Base-by-base conservation (phyloP, 2,113 vertebrate genomes). In the Dicerorhinus sumatrensis region DNA sequence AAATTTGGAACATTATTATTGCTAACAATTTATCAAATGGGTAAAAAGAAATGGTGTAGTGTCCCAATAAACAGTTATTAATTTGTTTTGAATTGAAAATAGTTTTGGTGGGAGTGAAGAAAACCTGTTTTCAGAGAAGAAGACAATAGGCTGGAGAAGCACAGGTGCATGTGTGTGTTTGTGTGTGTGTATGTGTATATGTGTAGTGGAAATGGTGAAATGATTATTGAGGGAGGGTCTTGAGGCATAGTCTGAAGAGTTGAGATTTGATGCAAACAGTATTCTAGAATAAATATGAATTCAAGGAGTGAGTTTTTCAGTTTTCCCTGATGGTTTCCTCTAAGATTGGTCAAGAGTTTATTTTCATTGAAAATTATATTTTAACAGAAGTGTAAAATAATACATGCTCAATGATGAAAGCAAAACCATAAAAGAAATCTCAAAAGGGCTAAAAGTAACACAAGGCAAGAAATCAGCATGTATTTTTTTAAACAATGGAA, bases 281-380 rank as follows among this genome's bases (percentile, higher is more conserved):
- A 21, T 63, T 92, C 36, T 85, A 33, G 29, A 80, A 51, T 21
- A 77, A 62, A 56, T 39, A 75, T 67, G 29, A 93, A 87, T 72
- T 86, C 11, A 51, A n/a, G 42, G 39, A 96, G 31, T 36, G 42
- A 33, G 27, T 27, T 92, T 92, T 96, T 81, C 9, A 27, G 12
- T 84, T 75, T 79, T 81, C 31, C 3, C 46, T 58, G 56, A 48
- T 33, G 4, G 42, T 42, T 79, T 87, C 63, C 56, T 85, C 16
- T 91, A 48, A 67, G 69, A 25, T 25, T 69, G 70, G 8, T 87
- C 69, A 90, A 93, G 36, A 9, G 23, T 90, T 94, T 97, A 39
- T 95, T 97, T 93, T 87, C 39, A 77, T 31, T 87, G n/a, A 54
- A 91, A 80, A 94, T 93, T 62, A 8, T 88, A 42, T 93, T 96